Evolutionary conservation across 2,888 invertebrate species (phyloP), one percentile per base, ranked within the genome.

Genomic region (Drosophila anomelani): DNA sequence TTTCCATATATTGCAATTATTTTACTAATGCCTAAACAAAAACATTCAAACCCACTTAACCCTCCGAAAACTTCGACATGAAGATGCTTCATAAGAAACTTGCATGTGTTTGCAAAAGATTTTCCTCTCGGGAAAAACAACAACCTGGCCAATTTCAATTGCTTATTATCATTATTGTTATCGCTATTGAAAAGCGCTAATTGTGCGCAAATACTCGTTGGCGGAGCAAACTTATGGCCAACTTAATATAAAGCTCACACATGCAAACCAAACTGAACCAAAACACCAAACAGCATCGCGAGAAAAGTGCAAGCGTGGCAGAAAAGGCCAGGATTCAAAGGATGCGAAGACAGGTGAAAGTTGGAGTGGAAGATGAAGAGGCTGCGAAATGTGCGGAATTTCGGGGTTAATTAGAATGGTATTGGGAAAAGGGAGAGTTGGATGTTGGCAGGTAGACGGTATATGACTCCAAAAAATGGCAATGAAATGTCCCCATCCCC

Each of bases 121-220:
- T 61, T 51, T 43, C 9, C 55, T 53, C 23, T 36, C 10, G 36
- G 60, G 57, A 38, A 10, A 26, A 78, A 71, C 80, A 85, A 81
- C 72, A 57, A 71, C 15, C 26, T 56, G 36, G 51, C 43, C 43
- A 61, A 60, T 57, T 62, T 38, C 17, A 12, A 63, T 47, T 70
- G 64, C 67, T 66, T 81, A 56, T 67, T 47, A 69, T 64, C 66
- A 64, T 68, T 64, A 69, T 71, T 55, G 54, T 68, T 69, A 73
- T 74, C 66, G 68, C 68, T 61, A 78, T 81, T 76, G 76, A 81
- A 81, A 79, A 67, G 68, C 78, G 79, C 85, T 85, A 86, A 86
- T 86, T 86, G 77, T 77, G 87, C 77, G 76, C 84, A 86, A 80
- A 86, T 81, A 87, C 36, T 23, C 23, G 23, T 34, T 51, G 34